phyloP scores from a whole-genome alignment of 23 tunicate genomes.

The Clavelina lepadiformis region DNA sequence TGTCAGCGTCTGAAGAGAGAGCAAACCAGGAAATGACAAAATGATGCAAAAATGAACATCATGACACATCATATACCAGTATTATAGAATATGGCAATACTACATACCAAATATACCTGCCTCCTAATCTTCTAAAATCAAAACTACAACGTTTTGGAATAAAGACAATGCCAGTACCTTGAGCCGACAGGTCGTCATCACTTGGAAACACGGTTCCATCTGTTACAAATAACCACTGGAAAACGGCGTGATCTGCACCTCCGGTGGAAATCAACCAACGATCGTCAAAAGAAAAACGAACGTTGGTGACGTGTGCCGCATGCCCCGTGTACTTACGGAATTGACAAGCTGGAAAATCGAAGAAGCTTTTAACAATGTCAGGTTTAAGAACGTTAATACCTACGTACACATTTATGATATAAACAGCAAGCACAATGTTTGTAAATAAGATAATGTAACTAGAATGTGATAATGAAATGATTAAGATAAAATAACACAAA shows the following conservation, averaged over 20 bases:
- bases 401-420: no score
- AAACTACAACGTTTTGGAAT: no score
- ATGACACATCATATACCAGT: no score
- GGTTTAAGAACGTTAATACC: no score
- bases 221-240: constrained; percentile 76
- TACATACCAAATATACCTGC: neutral
- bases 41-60: no score
- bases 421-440: no score
- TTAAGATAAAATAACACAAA: no score
- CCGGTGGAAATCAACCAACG: constrained; percentile 88
- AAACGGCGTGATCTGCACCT: constrained; percentile 97
- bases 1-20: constrained; percentile 19
- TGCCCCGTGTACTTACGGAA: constrained; percentile 97
- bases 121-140: neutral
- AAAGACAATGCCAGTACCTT: constrained; percentile 14
- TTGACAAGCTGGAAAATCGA: constrained; percentile 43
- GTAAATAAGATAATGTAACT: no score
- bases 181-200: neutral
- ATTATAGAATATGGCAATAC: no score
- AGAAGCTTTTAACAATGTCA: neutral
- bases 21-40: no score
- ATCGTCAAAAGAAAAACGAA: constrained; percentile 65
- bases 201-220: constrained; percentile 10
- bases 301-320: constrained; percentile 99
- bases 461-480: no score